Percentiles rank a stretch among this genome's conserved stretches.
Conservation (phyloP, 2,113 vertebrate species). For the Turnix velox region DNA sequence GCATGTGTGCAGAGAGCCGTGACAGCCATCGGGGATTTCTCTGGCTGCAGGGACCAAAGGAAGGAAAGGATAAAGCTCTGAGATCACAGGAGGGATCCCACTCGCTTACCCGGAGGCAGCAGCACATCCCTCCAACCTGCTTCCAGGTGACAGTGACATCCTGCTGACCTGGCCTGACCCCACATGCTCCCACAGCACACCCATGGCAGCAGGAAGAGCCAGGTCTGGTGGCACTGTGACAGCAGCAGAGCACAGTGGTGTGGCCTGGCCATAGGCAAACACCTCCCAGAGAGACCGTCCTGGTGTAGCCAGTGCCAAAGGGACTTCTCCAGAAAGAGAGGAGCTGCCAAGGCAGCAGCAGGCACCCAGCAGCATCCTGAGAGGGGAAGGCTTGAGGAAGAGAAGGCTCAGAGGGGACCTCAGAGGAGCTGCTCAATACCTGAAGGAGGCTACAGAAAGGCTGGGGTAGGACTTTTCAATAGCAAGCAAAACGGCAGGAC, state of each 20-base stretch:
- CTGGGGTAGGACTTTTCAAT: too few relatives aligned
- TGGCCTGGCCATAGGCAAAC: background rate
- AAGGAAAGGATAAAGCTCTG: conserved; percentile 6
- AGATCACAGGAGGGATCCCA: background rate
- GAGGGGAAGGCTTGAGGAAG: too few relatives aligned
- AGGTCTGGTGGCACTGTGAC: background rate
- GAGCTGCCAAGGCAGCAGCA: background rate
- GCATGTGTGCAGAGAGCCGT: background rate
- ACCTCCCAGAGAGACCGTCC: background rate
- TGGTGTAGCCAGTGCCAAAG: fast-evolving
- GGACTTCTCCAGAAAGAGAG: background rate
- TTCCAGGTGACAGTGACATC: background rate
- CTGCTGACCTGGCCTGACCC: conserved; percentile 38
- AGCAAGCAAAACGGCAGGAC: too few relatives aligned
- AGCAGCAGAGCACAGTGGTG: fast-evolving
- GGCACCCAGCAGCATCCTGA: fast-evolving
- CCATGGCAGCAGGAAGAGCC: background rate
- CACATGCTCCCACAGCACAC: background rate
- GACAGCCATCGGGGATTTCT: conserved; percentile 13
- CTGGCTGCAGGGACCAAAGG: background rate
- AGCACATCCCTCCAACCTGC: background rate
- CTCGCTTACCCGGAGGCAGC: background rate
- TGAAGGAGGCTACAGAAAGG: too few relatives aligned
- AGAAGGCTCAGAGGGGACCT: too few relatives aligned
- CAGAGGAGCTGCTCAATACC: too few relatives aligned